phyloP scores from a whole-genome alignment of 2,113 vertebrate species.

The Silurus meridionalis region DNA sequence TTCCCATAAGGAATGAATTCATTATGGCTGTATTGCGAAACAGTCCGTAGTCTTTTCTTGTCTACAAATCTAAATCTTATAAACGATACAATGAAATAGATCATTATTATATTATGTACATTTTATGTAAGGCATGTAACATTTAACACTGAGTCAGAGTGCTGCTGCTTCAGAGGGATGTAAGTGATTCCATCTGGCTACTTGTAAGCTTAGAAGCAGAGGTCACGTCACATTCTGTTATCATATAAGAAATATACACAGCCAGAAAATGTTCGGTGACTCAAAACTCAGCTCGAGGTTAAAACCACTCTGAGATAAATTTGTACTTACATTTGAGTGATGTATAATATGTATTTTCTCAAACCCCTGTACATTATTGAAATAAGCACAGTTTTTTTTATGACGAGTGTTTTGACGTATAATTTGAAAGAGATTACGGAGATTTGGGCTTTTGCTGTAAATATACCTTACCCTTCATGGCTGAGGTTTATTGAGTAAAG shows the following conservation, averaged over 20 bases:
- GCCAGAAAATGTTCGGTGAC: background rate
- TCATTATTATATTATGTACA: background rate
- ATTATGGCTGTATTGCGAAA: background rate
- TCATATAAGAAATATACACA: background rate
- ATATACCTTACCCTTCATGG: background rate
- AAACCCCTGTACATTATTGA: background rate
- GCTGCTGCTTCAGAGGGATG: background rate
- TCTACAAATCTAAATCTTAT: background rate
- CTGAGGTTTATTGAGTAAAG: background rate
- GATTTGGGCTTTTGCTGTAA: conserved; percentile 16
- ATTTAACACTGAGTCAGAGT: background rate
- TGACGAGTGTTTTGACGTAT: conserved; percentile 24
- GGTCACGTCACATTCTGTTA: conserved; percentile 5
- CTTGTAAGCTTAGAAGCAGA: background rate
- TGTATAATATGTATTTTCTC: background rate
- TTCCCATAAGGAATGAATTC: background rate
- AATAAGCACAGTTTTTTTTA: background rate
- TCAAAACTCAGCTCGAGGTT: conserved; percentile 3
- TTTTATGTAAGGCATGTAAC: background rate
- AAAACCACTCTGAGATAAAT: background rate
- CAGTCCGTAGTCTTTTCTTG: background rate
- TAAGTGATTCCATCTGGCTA: background rate
- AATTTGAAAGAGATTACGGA: conserved; percentile 19
- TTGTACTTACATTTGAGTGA: conserved; percentile 2
- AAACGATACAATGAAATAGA: background rate